A percentile compares a stretch with the other conserved stretches of the same genome.
Conservation (phyloP, 2,797 vertebrate species). For the Tenualosa thibaudeaui region DNA sequence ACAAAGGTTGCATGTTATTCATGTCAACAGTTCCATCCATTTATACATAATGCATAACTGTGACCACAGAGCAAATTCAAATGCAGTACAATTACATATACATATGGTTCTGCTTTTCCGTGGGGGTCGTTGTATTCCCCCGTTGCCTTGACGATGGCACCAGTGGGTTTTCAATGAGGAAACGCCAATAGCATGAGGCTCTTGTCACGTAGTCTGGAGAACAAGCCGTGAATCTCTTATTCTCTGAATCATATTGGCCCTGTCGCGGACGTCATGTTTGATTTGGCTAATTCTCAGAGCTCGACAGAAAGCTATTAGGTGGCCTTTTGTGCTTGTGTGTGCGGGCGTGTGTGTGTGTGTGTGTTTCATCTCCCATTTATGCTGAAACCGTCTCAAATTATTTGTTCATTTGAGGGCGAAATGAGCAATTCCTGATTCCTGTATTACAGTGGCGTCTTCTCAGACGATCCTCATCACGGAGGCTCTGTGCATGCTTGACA, state of each 20-base stretch:
- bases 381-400: slow-evolving; percentile 18
- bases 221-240: slow-evolving; percentile 13
- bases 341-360: neutral
- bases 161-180: neutral
- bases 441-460: neutral
- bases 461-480: slow-evolving; percentile 3
- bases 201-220: neutral
- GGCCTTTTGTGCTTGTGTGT: neutral
- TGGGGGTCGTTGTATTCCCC: neutral
- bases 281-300: slow-evolving; percentile 11
- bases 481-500: neutral
- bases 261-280: slow-evolving; percentile 10
- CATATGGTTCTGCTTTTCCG: neutral
- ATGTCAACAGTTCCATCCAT: neutral
- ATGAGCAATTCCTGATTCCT: slow-evolving; percentile 20
- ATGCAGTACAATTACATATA: neutral
- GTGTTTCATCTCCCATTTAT: neutral
- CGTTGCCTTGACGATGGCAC: neutral
- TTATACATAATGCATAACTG: neutral
- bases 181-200: neutral
- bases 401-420: slow-evolving; percentile 22
- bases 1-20: neutral
- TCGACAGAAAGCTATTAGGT: slow-evolving; percentile 22
- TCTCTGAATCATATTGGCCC: slow-evolving; percentile 11
- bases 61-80: neutral